Evolutionary conservation across 2,113 vertebrate genomes (phyloP).

Genomic region (Anseranas semipalmata): DNA sequence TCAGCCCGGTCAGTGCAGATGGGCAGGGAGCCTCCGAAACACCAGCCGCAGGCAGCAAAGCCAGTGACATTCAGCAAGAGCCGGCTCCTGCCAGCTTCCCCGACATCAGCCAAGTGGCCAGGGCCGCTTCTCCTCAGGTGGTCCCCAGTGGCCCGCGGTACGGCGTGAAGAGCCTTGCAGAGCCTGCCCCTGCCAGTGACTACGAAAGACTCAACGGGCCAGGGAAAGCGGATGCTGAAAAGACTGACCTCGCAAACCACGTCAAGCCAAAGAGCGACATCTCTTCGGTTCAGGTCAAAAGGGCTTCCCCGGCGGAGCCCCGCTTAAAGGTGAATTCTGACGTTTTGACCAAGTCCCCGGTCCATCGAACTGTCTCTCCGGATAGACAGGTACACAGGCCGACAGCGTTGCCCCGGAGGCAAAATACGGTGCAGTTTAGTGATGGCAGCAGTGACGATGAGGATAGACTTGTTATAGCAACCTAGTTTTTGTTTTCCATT

Average conservation of each 20-base stretch:
- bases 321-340: constrained; percentile 32
- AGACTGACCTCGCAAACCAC: not conserved
- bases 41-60: not conserved
- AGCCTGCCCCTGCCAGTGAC: not conserved
- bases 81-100: not conserved
- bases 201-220: not conserved
- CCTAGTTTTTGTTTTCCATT: constrained; percentile 80
- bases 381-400: constrained; percentile 58
- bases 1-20: constrained; percentile 78
- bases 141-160: constrained; percentile 32
- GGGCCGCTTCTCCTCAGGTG: constrained; percentile 54
- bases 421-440: constrained; percentile 80
- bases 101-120: not conserved
- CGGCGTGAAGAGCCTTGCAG: not conserved
- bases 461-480: constrained; percentile 94
- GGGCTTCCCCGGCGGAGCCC: not conserved
- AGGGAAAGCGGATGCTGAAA: not conserved
- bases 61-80: constrained; percentile 11
- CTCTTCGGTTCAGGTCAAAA: constrained; percentile 19
- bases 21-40: constrained; percentile 70
- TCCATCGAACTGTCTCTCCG: constrained; percentile 21
- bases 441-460: constrained; percentile 95
- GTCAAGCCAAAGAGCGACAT: constrained; percentile 36
- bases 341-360: not conserved
- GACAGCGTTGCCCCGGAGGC: constrained; percentile 69